These are phyloP conservation scores for Nudaria mundana DNA, from an alignment of 2,888 invertebrate species.

Conservation along the genomic window DNA sequence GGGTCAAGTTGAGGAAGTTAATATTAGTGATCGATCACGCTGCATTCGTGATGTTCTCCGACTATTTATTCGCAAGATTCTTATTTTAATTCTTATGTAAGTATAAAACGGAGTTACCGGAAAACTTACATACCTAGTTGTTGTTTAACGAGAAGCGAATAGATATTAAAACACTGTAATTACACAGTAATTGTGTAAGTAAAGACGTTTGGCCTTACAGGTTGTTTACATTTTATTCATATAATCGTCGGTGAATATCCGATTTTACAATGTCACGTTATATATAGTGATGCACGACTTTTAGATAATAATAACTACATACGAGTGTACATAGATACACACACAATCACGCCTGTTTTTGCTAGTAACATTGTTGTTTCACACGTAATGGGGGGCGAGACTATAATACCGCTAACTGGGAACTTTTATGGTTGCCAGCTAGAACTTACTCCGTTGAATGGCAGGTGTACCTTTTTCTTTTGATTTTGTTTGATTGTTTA, in stretches of 20 bases:
- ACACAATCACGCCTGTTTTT: too few species aligned
- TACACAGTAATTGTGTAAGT: conserved; percentile 9
- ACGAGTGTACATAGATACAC: neutral
- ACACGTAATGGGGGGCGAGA: too few species aligned
- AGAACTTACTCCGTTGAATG: too few species aligned
- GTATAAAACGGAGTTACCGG: too few species aligned
- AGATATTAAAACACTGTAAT: conserved; percentile 11
- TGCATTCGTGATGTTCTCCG: conserved; percentile 35
- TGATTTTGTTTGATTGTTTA: too few species aligned
- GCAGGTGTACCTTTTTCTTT: too few species aligned
- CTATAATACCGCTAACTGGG: too few species aligned
- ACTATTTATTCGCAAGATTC: conserved; percentile 33
- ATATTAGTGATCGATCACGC: conserved; percentile 36
- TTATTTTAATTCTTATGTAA: conserved; percentile 26
- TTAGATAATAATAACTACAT: neutral
- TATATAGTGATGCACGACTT: neutral
- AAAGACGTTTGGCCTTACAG: conserved; percentile 3
- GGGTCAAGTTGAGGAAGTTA: conserved; percentile 42
- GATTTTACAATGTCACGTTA: conserved; percentile 2
- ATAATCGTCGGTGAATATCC: conserved; percentile 1
- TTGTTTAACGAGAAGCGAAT: conserved; percentile 14
- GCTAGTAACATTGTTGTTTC: too few species aligned
- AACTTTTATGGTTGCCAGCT: too few species aligned
- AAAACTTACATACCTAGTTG: conserved; percentile 29
- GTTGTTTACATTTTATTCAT: neutral